Evolutionary conservation across 2,113 vertebrate species (phyloP), one percentile per base, ranked within the genome.

Genomic region (Hiodon tergisus): DNA sequence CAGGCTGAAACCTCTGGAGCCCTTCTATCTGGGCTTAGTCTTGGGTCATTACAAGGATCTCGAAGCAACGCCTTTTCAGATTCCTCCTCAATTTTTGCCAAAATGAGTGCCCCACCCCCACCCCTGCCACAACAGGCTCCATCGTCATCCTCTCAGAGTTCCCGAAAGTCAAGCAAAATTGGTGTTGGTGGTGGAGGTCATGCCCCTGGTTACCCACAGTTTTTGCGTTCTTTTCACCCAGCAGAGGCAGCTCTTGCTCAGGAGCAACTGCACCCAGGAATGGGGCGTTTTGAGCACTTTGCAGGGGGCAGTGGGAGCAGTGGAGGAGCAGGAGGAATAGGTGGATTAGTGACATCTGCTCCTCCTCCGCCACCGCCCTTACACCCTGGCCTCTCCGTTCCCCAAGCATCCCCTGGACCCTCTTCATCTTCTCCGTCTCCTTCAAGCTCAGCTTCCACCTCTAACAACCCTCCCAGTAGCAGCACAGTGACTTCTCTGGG

Each of bases 21-120:
- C 76, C 89, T 92, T 86, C 88, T 92, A 78, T 92, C 91, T 86
- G 91, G 91, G 86, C 90, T 92, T 81, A 89, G 91, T 82, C 85
- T 92, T 81, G 90, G 90, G 67, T 88, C 90, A 81, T 84, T 92
- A 78, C 91, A 92, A 86, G 90, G 89, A 86, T 87, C 91, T 79
- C 89, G 91, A 90, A 87, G 88, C 87, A 92, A 90, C 87, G 88
- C 90, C 81, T 92, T 92, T 88, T 91, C 90, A 79, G 90, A 92
- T 88, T 92, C 91, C 83, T 84, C 90, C 81, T 92, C 91, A 78
- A 89, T 92, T 87, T 92, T 92, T 87, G 88, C 89, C 85, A 92
- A 92, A 87, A 92, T 92, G 91, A 92, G 89, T 84, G 90, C 90
- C 82, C 91, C 91, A 83, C 91, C 91, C 74, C 91, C 90, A 78